Conservation (phyloP, 2,797 vertebrate species). For the Masticophis lateralis region DNA sequence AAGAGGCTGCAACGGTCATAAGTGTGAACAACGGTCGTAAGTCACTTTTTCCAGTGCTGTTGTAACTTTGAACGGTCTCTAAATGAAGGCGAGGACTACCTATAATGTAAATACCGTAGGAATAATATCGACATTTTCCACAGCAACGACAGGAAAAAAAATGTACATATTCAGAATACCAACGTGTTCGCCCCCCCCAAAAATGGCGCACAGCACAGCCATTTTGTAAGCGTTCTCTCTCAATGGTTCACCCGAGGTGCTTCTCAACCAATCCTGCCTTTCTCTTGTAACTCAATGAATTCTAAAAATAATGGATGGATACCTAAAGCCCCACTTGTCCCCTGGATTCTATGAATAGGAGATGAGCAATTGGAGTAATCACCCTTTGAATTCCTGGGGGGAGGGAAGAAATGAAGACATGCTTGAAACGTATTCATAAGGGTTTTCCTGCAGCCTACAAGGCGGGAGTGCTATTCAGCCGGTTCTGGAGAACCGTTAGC, state of each 20-base stretch:
- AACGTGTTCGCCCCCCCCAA: too few relatives aligned
- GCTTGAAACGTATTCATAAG: too few relatives aligned
- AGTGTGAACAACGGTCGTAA: background rate
- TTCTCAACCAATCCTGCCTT: background rate
- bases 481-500: too few relatives aligned
- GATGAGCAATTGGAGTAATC: background rate
- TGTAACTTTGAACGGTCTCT: too few relatives aligned
- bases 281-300: background rate
- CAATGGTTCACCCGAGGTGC: background rate
- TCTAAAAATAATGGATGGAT: background rate
- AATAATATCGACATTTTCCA: background rate
- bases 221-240: background rate
- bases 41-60: background rate
- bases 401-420: background rate
- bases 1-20: background rate
- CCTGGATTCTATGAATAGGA: conserved; percentile 13
- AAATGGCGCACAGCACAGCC: background rate
- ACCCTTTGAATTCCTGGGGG: background rate
- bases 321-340: background rate
- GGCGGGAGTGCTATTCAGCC: too few relatives aligned
- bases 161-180: background rate
- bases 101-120: background rate
- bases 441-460: too few relatives aligned
- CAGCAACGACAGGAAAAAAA: background rate
- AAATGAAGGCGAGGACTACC: too few relatives aligned